Percentiles rank a stretch among this genome's conserved stretches.
phyloP scores from a whole-genome alignment of 2,888 invertebrate genomes.

The Actias luna region DNA sequence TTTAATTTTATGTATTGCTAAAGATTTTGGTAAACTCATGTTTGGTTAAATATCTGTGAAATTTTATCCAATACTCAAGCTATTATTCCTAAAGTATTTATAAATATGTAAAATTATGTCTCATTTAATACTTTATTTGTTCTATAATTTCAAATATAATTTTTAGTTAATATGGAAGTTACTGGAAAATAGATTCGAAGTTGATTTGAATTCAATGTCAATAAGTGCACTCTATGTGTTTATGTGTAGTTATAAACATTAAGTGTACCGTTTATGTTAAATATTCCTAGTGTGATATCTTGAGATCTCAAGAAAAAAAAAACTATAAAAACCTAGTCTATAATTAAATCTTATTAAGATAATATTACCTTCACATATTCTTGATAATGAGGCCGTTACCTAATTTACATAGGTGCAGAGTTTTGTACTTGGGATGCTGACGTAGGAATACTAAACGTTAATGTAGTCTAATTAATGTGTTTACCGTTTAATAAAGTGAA shows the following conservation, averaged over 20 bases:
- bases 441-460: constrained; percentile 35
- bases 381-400: constrained; percentile 9
- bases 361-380: constrained; percentile 1
- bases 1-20: background rate
- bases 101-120: too few relatives aligned
- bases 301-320: background rate
- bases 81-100: background rate
- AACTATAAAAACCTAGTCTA: too few relatives aligned
- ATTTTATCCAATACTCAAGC: background rate
- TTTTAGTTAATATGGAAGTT: too few relatives aligned
- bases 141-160: too few relatives aligned
- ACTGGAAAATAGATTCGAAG: too few relatives aligned
- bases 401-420: background rate
- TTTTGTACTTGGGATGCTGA: constrained; percentile 22
- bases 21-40: background rate
- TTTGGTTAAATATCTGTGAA: background rate
- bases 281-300: background rate
- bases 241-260: too few relatives aligned
- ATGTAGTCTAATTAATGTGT: constrained; percentile 58
- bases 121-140: too few relatives aligned
- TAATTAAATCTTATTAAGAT: background rate
- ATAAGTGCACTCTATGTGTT: background rate
- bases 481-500: constrained; percentile 60
- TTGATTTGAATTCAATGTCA: too few relatives aligned
- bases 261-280: background rate